A percentile compares a stretch with the other conserved stretches of the same genome.
These are phyloP conservation scores for Lasius platythorax DNA, from an alignment of 2,888 invertebrate genomes.

Conservation along the genomic window DNA sequence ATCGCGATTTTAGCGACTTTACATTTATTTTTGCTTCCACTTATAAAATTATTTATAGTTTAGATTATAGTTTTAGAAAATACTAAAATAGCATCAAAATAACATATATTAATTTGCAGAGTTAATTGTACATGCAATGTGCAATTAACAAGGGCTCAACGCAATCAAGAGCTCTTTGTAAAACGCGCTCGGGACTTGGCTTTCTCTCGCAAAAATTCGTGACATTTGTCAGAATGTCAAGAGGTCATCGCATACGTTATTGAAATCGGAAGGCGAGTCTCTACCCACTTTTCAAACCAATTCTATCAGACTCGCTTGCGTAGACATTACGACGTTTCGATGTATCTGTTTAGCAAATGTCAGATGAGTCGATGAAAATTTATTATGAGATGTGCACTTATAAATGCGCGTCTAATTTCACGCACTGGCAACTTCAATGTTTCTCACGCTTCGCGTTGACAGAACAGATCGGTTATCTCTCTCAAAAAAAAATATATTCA, in stretches of 20 bases:
- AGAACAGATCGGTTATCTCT: neutral
- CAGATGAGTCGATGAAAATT: slow-evolving; percentile 13
- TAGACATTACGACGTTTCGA: neutral
- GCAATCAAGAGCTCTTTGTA: slow-evolving; percentile 56
- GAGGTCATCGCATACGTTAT: slow-evolving; percentile 54
- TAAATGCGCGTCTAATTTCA: neutral
- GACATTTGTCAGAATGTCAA: slow-evolving; percentile 69
- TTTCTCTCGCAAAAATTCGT: slow-evolving; percentile 59
- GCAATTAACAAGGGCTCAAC: neutral
- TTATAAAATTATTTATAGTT: neutral
- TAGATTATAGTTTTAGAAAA: neutral
- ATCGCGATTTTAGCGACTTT: neutral
- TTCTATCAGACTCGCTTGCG: slow-evolving; percentile 1
- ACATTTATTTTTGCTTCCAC: neutral
- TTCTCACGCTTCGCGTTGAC: neutral
- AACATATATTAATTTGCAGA: slow-evolving; percentile 6
- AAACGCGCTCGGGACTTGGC: slow-evolving; percentile 15
- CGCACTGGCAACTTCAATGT: neutral
- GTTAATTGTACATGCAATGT: slow-evolving; percentile 12
- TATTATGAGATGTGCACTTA: neutral
- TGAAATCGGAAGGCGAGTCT: slow-evolving; percentile 32
- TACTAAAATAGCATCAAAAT: neutral
- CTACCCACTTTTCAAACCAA: slow-evolving; percentile 6
- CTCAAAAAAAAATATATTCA: neutral
- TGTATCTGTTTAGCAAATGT: slow-evolving; percentile 7